These are phyloP conservation scores for Plodia interpunctella DNA, from an alignment of 1,140 invertebrate species.

Conservation along the genomic window DNA sequence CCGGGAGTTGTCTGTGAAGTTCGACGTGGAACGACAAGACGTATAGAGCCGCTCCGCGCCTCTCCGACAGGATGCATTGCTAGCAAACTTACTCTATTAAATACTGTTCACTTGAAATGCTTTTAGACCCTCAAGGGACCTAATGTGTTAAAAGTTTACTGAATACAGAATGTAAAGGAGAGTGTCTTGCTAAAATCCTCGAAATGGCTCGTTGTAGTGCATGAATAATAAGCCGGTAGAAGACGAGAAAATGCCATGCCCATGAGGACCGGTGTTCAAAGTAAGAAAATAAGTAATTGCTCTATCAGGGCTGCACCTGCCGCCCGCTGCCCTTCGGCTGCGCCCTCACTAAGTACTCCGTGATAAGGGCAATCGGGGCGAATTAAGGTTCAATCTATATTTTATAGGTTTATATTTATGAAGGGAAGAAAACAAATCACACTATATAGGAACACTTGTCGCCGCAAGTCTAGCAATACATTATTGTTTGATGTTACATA, in stretches of 20 bases:
- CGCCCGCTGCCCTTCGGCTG: slow-evolving; percentile 22
- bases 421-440: slow-evolving; percentile 9
- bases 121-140: neutral
- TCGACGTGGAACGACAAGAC: slow-evolving; percentile 37
- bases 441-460: slow-evolving; percentile 12
- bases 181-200: neutral
- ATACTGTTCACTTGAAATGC: slow-evolving; percentile 9
- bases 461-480: slow-evolving; percentile 5
- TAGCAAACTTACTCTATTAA: slow-evolving; percentile 16
- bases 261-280: slow-evolving; percentile 51
- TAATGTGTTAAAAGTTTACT: neutral
- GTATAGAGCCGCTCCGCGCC: slow-evolving; percentile 25
- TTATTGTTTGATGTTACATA: no score
- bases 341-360: slow-evolving; percentile 27
- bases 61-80: slow-evolving; percentile 19
- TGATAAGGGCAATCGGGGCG: slow-evolving; percentile 37
- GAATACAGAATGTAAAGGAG: neutral
- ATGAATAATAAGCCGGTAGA: slow-evolving; percentile 28
- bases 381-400: slow-evolving; percentile 23
- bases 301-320: slow-evolving; percentile 61
- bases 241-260: slow-evolving; percentile 35
- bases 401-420: slow-evolving; percentile 28
- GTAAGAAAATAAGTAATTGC: slow-evolving; percentile 69
- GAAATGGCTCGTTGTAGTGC: slow-evolving; percentile 14
- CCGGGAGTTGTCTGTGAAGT: neutral